Conservation (phyloP, 1,140 invertebrate genomes). For the Patella vulgata region DNA sequence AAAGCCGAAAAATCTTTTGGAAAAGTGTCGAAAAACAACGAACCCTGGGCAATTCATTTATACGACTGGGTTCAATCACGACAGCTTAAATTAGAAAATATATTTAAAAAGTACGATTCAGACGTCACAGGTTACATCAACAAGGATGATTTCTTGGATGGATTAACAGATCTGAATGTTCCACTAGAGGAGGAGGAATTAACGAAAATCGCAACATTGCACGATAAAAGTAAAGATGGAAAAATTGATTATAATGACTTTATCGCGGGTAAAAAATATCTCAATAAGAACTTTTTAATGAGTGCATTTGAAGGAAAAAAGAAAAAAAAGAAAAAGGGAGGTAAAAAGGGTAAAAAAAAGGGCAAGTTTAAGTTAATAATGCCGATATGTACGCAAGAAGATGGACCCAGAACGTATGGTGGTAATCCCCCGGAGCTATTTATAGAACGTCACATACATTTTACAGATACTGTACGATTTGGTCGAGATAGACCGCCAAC, state of each 20-base stretch:
- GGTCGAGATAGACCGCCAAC: constrained; percentile 62
- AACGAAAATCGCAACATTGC: constrained; percentile 46
- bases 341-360: constrained; percentile 55
- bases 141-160: constrained; percentile 56
- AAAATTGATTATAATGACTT: constrained; percentile 66
- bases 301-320: constrained; percentile 65
- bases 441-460: constrained; percentile 59
- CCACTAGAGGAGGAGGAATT: constrained; percentile 60
- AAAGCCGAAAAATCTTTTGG: constrained; percentile 66
- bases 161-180: constrained; percentile 46
- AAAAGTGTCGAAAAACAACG: constrained; percentile 61
- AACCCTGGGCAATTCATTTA: constrained; percentile 62
- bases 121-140: constrained; percentile 55
- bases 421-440: constrained; percentile 63
- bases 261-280: constrained; percentile 64
- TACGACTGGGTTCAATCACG: constrained; percentile 64
- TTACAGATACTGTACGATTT: constrained; percentile 65
- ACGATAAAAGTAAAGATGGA: constrained; percentile 59
- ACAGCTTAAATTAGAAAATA: constrained; percentile 51
- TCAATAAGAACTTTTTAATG: constrained; percentile 65
- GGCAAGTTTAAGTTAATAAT: constrained; percentile 65
- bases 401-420: constrained; percentile 55
- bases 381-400: constrained; percentile 63
- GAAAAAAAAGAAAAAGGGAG: constrained; percentile 64
- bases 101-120: constrained; percentile 57